Base-by-base conservation (phyloP, 2,113 vertebrate species). In the Redunca redunca region DNA sequence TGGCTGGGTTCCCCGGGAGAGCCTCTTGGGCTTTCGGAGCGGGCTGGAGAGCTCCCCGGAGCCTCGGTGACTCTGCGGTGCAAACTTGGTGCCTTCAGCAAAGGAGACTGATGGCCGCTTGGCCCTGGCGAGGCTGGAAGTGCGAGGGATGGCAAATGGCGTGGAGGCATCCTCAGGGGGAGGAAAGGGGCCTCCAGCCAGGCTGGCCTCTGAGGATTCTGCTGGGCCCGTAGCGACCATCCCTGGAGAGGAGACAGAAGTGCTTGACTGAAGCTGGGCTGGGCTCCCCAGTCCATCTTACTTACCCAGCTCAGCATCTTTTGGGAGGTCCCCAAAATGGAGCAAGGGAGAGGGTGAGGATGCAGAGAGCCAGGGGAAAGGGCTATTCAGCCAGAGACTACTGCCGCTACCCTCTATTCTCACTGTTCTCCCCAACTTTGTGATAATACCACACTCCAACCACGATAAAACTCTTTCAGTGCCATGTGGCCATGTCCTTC, bases 101-200 rank as follows among this genome's bases (percentile, higher is more conserved):
- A 99, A 99, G 55, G 99, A 99, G 80, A 99, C 99, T 0, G 99
- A 99, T 1, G 99, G 99, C 0, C 99, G 98, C 98, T 99, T 99
- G 98, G 99, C 98, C 97, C 99, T 99, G 84, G 99, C 99, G 0
- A 99, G 99, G 99, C 99, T 99, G 99, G 99, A 99, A 25, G 99
- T 99, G 57, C 99, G 99, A 0, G 99, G 99, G 97, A 99, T 99
- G 98, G 98, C 98, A 3, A 99, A 99, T 2, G 99, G 98, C 13
- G 99, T 99, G 0, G 99, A 98, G 74, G 99, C 98, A 0, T 99
- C 99, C 92, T 99, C 99, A 0, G 98, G 98, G 95, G 98, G 98
- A 23, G 99, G 99, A 84, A 0, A 99, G 98, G 98, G 99, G 99
- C 87, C 97, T 99, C 97, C 99, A 98, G 0, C 98, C 98, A 1